These are phyloP conservation scores for Acanthosoma haemorrhoidale DNA, from an alignment of 2,888 invertebrate genomes.

Conservation along the genomic window DNA sequence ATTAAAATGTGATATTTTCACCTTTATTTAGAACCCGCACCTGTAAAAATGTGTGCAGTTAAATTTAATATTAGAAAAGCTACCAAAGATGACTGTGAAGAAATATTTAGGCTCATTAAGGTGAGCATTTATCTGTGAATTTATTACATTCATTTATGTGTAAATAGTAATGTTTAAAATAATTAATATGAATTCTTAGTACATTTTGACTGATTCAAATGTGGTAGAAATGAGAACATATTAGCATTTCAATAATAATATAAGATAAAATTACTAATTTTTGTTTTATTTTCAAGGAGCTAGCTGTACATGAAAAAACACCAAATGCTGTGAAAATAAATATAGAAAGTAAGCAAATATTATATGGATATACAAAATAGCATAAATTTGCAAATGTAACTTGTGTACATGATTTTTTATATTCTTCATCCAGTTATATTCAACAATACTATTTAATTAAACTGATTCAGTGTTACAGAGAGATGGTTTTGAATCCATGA, in stretches of 20 bases:
- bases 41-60: background rate
- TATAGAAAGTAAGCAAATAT: conserved; percentile 51
- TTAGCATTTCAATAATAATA: background rate
- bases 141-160: no score
- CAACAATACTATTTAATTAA: no score
- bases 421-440: background rate
- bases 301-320: conserved; percentile 74
- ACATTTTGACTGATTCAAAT: no score
- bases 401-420: background rate
- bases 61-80: background rate
- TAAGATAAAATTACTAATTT: background rate
- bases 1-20: no score
- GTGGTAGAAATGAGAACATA: background rate
- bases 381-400: background rate
- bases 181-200: background rate
- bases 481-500: conserved; percentile 63
- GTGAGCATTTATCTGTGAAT: no score
- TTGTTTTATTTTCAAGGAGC: conserved; percentile 54
- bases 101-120: background rate
- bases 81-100: background rate
- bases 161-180: no score
- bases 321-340: conserved; percentile 64
- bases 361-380: background rate
- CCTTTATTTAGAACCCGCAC: no score
- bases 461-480: conserved; percentile 58